phyloP scores from a whole-genome alignment of 2,797 vertebrate species.

The Anas flavirostris region DNA sequence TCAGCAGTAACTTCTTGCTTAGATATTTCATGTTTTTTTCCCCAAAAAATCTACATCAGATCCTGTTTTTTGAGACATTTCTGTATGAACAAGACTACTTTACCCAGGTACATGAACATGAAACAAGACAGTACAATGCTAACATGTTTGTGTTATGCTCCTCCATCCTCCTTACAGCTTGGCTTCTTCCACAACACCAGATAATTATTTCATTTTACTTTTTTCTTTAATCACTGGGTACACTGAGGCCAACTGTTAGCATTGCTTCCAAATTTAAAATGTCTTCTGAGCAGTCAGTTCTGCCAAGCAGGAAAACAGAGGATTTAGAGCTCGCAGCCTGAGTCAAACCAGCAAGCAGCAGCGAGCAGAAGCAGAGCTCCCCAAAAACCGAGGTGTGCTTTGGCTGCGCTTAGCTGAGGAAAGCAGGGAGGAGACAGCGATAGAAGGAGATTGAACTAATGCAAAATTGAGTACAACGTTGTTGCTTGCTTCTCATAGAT shows the following conservation, averaged over 20 bases:
- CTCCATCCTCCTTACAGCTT: neutral
- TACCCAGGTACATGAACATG: neutral
- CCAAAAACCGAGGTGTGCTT: neutral
- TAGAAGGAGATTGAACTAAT: neutral
- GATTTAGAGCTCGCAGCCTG: accelerated
- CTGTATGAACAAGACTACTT: neutral
- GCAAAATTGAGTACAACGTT: neutral
- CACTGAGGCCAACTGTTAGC: neutral
- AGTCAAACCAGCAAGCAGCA: neutral
- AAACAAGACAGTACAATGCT: neutral
- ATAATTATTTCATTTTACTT: neutral
- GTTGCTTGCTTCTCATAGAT: neutral
- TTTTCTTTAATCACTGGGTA: too few relatives aligned
- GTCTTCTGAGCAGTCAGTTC: neutral
- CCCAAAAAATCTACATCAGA: accelerated
- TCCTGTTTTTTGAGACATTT: neutral
- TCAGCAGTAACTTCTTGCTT: neutral
- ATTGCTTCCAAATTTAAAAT: neutral
- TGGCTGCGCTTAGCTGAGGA: neutral
- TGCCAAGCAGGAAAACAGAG: neutral
- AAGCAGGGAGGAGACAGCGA: accelerated
- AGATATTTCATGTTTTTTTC: neutral
- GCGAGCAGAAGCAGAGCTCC: neutral
- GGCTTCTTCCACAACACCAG: neutral
- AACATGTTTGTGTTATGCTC: neutral